A percentile compares a stretch with the other conserved stretches of the same genome.
These are phyloP conservation scores for Steinernema hermaphroditum DNA, from an alignment of 2,888 invertebrate genomes.

Conservation along the genomic window DNA sequence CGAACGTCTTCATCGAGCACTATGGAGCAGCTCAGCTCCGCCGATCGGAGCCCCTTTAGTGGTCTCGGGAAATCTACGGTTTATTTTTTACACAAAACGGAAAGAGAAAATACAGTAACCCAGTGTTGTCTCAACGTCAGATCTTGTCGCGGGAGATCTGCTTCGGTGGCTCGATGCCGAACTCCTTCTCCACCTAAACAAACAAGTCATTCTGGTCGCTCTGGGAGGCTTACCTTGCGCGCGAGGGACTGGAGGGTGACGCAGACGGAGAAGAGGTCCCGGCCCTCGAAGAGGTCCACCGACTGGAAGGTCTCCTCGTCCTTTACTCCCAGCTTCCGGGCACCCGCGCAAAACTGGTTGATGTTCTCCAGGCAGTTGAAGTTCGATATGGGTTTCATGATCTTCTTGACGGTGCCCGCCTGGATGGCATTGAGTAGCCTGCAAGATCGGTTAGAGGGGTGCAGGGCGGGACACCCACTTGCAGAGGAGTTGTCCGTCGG, in stretches of 20 bases:
- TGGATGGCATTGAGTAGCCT: constrained; percentile 83
- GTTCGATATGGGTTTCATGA: constrained; percentile 85
- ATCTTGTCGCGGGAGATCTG: constrained; percentile 59
- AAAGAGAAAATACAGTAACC: no score
- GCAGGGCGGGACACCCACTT: constrained; percentile 71
- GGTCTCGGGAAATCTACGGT: no score
- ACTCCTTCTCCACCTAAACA: constrained; percentile 54
- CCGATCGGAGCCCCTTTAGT: no score
- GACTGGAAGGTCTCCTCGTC: constrained; percentile 87
- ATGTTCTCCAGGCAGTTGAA: constrained; percentile 99
- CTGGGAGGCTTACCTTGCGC: constrained; percentile 42
- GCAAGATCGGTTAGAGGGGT: constrained; percentile 40
- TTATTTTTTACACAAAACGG: no score
- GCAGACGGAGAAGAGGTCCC: constrained; percentile 86
- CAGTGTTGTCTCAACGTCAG: no score
- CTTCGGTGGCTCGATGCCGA: constrained; percentile 53
- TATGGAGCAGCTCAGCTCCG: no score
- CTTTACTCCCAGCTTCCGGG: constrained; percentile 84
- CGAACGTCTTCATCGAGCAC: no score
- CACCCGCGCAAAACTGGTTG: constrained; percentile 81
- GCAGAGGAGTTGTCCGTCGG: constrained; percentile 87
- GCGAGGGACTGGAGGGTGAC: constrained; percentile 51
- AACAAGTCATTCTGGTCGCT: not conserved
- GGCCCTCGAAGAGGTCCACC: constrained; percentile 92
- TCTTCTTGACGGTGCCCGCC: constrained; percentile 83